These are phyloP conservation scores for Carposina sasakii DNA, from an alignment of 1,140 invertebrate genomes.

Conservation along the genomic window DNA sequence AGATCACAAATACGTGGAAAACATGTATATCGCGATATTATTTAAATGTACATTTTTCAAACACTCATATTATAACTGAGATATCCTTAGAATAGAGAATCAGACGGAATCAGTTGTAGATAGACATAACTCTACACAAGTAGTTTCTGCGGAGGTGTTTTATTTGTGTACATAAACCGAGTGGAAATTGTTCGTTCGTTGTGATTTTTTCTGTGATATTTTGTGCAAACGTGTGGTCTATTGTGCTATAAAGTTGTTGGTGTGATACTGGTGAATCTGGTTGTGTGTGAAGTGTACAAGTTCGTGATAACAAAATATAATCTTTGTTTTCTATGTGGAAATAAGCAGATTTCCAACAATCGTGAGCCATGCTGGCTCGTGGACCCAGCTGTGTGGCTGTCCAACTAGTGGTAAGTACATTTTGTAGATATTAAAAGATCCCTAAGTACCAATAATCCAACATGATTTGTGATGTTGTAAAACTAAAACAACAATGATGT, in stretches of 20 bases:
- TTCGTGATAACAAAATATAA: constrained; percentile 16
- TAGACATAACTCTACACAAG: constrained; percentile 52
- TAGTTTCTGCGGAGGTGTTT: constrained; percentile 46
- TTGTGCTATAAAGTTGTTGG: constrained; percentile 1
- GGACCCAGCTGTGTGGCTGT: constrained; percentile 10
- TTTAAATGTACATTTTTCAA: constrained; percentile 14
- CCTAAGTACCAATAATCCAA: too few species aligned
- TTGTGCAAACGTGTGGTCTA: background rate
- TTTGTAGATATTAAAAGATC: too few species aligned
- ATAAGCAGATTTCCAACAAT: too few species aligned
- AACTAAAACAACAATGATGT: too few species aligned
- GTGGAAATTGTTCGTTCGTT: constrained; percentile 34
- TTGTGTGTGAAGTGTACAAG: constrained; percentile 26
- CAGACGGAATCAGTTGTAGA: constrained; percentile 36
- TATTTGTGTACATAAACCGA: constrained; percentile 54
- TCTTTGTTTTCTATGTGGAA: constrained; percentile 12
- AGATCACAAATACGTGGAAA: background rate
- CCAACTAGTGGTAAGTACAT: constrained; percentile 13
- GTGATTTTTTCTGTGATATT: constrained; percentile 12
- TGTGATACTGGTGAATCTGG: constrained; percentile 16
- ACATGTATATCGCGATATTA: constrained; percentile 7
- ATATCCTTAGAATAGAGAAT: too few species aligned
- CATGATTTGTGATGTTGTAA: too few species aligned
- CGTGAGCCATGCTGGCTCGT: constrained; percentile 34
- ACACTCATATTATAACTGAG: too few species aligned